Base-by-base conservation (phyloP, 1,140 invertebrate species). In the Mycetomoellerius zeteki region DNA sequence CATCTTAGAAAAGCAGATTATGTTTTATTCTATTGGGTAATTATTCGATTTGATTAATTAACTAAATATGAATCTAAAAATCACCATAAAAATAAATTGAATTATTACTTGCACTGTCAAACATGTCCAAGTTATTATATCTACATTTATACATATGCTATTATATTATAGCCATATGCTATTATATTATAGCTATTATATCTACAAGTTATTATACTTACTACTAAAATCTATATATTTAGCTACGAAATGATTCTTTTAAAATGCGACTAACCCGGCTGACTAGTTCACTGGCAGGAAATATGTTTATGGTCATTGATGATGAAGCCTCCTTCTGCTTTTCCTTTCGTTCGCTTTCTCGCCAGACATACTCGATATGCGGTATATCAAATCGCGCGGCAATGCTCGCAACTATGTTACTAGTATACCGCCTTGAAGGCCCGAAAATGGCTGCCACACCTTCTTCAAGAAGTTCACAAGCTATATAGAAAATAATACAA, bases 391-490 rank as follows among this genome's bases (percentile, higher is more conserved):
- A 96, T 21, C 95, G 95, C 78, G 96, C 96, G 80, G 97, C 96
- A 58, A 97, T 96, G 24, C 96, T 97, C 71, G 97, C 96, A 14
- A 97, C 96, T 78, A 97, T 96, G 62, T 96, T 96, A 19, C 96
- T 96, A 6, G 96, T 96, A 81, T 96, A 95, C 12, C 95, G 94
- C 12, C 96, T 97, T 78, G 96, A 96, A 8, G 98, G 98, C 2
- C 98, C 98, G 93, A 98, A 98, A 87, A 98, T 97, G 14, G 97
- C 98, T 2, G 96, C 97, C 7, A 98, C 96, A 3, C 97, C 97
- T 89, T 96, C 95, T 1, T 96, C 91, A 47, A 96, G 86, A 21
- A 97, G 90, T 47, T 96, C 94, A 89, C 96, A 97, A n/a, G 94
- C 96, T 97, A 90, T 76, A 82, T 47, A 37, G 2, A 54, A 47